phyloP scores from a whole-genome alignment of 2,797 vertebrate species.

The Sebastiscus albofasciatus region DNA sequence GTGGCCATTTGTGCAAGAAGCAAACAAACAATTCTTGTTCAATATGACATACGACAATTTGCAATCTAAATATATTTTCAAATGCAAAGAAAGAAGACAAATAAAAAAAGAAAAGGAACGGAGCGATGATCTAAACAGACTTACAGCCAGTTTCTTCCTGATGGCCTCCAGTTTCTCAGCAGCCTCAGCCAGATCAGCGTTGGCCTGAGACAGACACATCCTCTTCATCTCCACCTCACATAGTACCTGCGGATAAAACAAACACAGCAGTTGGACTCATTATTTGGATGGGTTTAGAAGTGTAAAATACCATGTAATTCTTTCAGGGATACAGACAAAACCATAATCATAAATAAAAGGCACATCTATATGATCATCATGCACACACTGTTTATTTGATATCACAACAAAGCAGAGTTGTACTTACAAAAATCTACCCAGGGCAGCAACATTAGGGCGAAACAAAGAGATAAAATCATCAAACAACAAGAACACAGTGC shows the following conservation, averaged over 20 bases:
- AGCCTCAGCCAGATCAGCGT: constrained; percentile 81
- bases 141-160: constrained; percentile 82
- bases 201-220: constrained; percentile 83
- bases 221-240: constrained; percentile 84
- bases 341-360: background rate
- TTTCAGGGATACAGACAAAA: background rate
- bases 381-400: background rate
- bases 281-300: background rate
- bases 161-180: constrained; percentile 84
- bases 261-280: background rate
- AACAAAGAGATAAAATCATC: constrained; percentile 56
- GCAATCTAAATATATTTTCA: background rate
- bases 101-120: background rate
- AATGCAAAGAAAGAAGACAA: background rate
- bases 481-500: constrained; percentile 11
- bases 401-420: constrained; percentile 2
- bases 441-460: constrained; percentile 66
- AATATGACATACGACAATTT: background rate
- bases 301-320: background rate
- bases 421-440: constrained; percentile 88
- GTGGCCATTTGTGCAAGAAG: background rate
- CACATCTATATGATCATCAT: background rate
- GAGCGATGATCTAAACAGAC: constrained; percentile 5
- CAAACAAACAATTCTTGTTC: background rate
- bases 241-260: constrained; percentile 67